Base-by-base conservation (phyloP, 2,888 invertebrate species). In the Synergus gifuensis region DNA sequence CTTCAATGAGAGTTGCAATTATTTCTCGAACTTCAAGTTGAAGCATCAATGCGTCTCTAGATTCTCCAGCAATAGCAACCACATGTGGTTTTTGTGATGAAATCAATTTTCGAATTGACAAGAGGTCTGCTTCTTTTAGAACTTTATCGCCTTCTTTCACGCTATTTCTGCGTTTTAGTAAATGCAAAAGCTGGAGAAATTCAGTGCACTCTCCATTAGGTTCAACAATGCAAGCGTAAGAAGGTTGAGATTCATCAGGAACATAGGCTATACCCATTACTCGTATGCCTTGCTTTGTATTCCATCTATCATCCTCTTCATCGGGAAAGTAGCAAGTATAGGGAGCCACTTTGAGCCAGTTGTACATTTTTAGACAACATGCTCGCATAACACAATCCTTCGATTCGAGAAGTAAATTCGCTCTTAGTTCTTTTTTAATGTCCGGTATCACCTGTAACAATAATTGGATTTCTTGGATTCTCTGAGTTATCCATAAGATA, bases 301-400 rank as follows among this genome's bases (percentile, higher is more conserved):
- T 97, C 97, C 97, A 98, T 83, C 98, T 98, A 80, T 98, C 98
- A 78, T 98, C 97, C 78, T 98, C 97, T 82, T 97, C 97, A 79
- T 98, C 97, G 0, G 94, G 94, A 80, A 66, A 94, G 81, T 95
- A 94, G 0, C 95, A 94, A 82, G 93, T 94, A 89, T 97, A 98
- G 0, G 98, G 98, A 0, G 97, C 96, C 42, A 94, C 94, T 92
- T 96, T 97, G 76, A 98, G 93, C 97, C 97, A 98, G 89, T 97
- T 96, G 90, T 96, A 96, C 40, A 98, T 93, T 88, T 96, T 96
- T 28, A 96, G 94, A 80, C 97, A 96, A 88, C 98, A 98, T 60
- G 96, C 95, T 92, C 95, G 95, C 78, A 97, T 93, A 28, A 97
- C 95, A 85, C 94, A 95, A 83, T 97, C 97, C 90, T 97, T 97